A percentile compares a stretch with the other conserved stretches of the same genome.
Conservation (phyloP, 2,888 invertebrate genomes). For the Eupithecia tripunctaria region DNA sequence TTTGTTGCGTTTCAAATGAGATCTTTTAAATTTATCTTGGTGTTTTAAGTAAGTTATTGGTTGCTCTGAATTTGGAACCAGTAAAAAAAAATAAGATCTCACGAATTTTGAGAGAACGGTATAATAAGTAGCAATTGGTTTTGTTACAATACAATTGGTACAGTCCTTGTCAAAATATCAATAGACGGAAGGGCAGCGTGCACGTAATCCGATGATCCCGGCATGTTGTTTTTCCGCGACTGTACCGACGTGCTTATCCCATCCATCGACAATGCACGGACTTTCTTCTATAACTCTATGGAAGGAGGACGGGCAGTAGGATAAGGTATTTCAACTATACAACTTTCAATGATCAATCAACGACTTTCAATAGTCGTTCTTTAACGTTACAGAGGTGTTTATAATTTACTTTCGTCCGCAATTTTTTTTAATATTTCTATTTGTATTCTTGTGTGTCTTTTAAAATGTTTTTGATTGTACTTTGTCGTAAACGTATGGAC, state of each 20-base stretch:
- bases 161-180: conserved; percentile 25
- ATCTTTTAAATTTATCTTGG: neutral
- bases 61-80: neutral
- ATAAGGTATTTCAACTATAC: neutral
- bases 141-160: neutral
- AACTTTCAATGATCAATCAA: neutral
- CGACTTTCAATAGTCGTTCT: neutral
- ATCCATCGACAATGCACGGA: neutral
- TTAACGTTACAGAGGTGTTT: too few relatives aligned
- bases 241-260: conserved; percentile 44
- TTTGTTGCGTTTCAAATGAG: neutral
- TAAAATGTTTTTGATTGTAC: too few relatives aligned
- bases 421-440: too few relatives aligned
- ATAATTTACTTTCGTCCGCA: neutral
- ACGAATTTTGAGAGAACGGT: neutral
- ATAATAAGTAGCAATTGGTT: neutral
- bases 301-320: neutral
- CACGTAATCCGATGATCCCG: conserved; percentile 49
- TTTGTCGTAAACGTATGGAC: too few relatives aligned
- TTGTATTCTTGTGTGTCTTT: too few relatives aligned
- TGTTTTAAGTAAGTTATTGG: too few relatives aligned
- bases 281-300: neutral
- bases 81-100: neutral
- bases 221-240: conserved; percentile 57
- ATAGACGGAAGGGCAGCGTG: conserved; percentile 19